Percentiles rank a stretch among this genome's conserved stretches.
phyloP scores from a whole-genome alignment of 2,113 vertebrate species.

The Paratilapia polleni region DNA sequence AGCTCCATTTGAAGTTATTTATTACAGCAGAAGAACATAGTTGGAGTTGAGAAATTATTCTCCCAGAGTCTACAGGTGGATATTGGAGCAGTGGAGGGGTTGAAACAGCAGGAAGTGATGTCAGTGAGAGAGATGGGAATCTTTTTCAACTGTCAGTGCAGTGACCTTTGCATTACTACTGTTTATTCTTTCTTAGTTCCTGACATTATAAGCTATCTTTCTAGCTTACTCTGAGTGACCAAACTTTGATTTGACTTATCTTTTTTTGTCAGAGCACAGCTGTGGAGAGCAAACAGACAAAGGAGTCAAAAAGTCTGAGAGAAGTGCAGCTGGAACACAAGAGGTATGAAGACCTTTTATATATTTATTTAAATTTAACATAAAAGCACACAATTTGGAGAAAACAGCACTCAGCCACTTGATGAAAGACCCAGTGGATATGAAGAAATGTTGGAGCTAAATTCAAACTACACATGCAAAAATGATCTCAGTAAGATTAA shows the following conservation, averaged over 20 bases:
- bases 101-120: neutral
- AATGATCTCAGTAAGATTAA: neutral
- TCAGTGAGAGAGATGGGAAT: neutral
- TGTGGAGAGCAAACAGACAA: constrained; percentile 69
- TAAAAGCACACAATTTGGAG: neutral
- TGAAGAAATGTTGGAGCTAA: neutral
- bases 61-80: no score
- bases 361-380: neutral
- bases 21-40: neutral
- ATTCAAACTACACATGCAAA: neutral
- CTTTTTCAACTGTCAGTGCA: neutral
- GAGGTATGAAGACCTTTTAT: constrained; percentile 70
- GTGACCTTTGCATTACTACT: neutral
- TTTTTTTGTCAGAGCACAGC: constrained; percentile 74
- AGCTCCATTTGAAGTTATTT: neutral
- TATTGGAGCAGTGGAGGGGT: no score
- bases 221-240: neutral
- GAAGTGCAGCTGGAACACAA: constrained; percentile 74
- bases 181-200: neutral
- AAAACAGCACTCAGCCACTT: neutral
- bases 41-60: neutral
- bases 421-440: neutral
- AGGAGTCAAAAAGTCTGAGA: constrained; percentile 73
- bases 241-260: neutral
- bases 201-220: neutral